A percentile compares a stretch with the other conserved stretches of the same genome.
Conservation (phyloP, 2,113 vertebrate species). For the Craseonycteris thonglongyai region DNA sequence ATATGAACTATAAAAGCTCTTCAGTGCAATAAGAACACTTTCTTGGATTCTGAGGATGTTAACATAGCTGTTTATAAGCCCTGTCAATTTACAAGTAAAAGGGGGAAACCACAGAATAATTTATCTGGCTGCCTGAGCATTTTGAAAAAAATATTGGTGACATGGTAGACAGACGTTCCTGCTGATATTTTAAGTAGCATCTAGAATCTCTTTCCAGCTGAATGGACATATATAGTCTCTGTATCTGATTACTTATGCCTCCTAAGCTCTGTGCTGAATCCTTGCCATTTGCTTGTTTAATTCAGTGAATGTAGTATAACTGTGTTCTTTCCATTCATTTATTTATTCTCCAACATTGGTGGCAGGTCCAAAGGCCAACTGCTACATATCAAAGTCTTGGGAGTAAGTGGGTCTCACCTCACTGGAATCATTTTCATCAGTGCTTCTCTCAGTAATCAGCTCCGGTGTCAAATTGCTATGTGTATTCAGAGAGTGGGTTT, state of each 20-base stretch:
- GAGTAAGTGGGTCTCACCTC: background rate
- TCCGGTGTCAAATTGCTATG: background rate
- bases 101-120: background rate
- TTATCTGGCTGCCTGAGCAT: slow-evolving; percentile 19
- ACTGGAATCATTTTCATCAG: background rate
- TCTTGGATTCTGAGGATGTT: background rate
- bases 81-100: background rate
- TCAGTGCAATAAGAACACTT: background rate
- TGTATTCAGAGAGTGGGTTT: background rate
- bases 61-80: slow-evolving; percentile 47
- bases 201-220: slow-evolving; percentile 20
- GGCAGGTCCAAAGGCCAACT: background rate
- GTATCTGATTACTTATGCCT: slow-evolving; percentile 6
- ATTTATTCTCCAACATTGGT: background rate
- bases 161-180: background rate
- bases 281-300: slow-evolving; percentile 31
- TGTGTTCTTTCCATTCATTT: background rate
- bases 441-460: background rate
- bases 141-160: background rate
- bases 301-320: background rate
- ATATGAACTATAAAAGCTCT: background rate
- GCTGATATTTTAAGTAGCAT: slow-evolving; percentile 27
- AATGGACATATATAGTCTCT: background rate
- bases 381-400: background rate
- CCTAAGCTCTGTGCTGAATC: background rate